Base-by-base conservation (phyloP, 2,113 vertebrate species). In the Pagrus major region DNA sequence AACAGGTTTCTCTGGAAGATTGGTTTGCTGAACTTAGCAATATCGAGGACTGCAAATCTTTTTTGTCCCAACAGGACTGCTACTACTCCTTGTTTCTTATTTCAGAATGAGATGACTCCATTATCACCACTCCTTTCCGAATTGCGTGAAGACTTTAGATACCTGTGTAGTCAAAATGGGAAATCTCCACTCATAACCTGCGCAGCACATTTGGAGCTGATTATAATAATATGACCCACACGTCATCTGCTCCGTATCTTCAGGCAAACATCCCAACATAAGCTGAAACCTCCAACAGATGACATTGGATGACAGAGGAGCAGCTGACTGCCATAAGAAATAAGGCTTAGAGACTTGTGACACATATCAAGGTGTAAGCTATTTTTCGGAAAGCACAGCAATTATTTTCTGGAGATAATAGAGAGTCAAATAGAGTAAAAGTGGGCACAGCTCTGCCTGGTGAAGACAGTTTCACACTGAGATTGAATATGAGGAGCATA, bases 381-480 rank as follows among this genome's bases (percentile, higher is more conserved):
- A 37, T 68, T 82, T 58, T 78, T 66, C 42, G 20, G 37, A 60
- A 71, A 64, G 63, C 33, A 18, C 7, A 37, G 46, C 49, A 56
- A 56, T 51, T 82, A 68, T 51, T 41, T 72, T 79, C 42, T 4
- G 27, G 46, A 72, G 41, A 72, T 63, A 75, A 73, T 21, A 31
- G 65, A 52, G 35, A 76, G 80, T 69, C 66, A 76, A 60, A 79
- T 37, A 54, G 31, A 77, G 44, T 39, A 44, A 55, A 81, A 73
- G 54, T 76, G 75, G 52, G 42, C 51, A 41, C 37, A 23, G 31
- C 42, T 78, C 46, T 61, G 49, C 61, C 25, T 52, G 21, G 55
- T 51, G 58, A 75, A 42, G 51, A 16, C 51, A 80, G 21, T 76
- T 71, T 85, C 31, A 42, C 23, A 66, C 15, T 46, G 74, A 68